Conservation (phyloP, 2,113 vertebrate species). For the Hippocampus zosterae region DNA sequence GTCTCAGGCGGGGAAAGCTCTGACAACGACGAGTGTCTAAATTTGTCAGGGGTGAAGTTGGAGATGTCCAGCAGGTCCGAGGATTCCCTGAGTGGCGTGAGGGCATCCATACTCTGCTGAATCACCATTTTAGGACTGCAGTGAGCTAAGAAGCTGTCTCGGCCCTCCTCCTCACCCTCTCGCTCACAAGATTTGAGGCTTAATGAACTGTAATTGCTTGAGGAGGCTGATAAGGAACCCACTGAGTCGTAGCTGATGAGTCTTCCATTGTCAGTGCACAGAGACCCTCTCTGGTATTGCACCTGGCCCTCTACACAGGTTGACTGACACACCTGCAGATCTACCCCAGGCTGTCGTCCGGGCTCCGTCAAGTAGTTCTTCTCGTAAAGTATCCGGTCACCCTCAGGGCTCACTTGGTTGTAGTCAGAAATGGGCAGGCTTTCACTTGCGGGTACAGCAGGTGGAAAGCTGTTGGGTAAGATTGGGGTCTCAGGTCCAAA, state of each 20-base stretch:
- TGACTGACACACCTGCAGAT: conserved; percentile 91
- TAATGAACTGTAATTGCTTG: conserved; percentile 95
- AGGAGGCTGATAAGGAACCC: conserved; percentile 89
- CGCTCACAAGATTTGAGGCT: conserved; percentile 94
- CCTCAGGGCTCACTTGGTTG: conserved; percentile 79
- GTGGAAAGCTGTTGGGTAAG: conserved; percentile 78
- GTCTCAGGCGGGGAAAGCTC: conserved; percentile 96
- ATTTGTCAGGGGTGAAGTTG: conserved; percentile 98
- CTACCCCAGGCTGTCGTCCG: conserved; percentile 82
- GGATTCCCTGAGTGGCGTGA: conserved; percentile 92
- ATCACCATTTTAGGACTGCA: conserved; percentile 98
- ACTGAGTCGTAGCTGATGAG: conserved; percentile 97
- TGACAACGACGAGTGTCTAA: conserved; percentile 92
- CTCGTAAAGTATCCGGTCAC: conserved; percentile 86
- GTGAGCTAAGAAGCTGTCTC: conserved; percentile 93
- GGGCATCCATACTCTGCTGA: conserved; percentile 95
- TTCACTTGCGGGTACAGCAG: conserved; percentile 69
- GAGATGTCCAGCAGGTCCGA: conserved; percentile 97
- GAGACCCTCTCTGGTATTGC: conserved; percentile 89
- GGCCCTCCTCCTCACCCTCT: conserved; percentile 91
- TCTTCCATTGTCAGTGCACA: conserved; percentile 87
- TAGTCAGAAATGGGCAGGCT: conserved; percentile 81
- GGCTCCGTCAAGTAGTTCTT: conserved; percentile 87
- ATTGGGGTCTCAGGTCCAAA: conserved; percentile 78
- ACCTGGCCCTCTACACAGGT: conserved; percentile 85